Evolutionary conservation across 2,113 vertebrate species (phyloP).

Genomic region (Caretta caretta): DNA sequence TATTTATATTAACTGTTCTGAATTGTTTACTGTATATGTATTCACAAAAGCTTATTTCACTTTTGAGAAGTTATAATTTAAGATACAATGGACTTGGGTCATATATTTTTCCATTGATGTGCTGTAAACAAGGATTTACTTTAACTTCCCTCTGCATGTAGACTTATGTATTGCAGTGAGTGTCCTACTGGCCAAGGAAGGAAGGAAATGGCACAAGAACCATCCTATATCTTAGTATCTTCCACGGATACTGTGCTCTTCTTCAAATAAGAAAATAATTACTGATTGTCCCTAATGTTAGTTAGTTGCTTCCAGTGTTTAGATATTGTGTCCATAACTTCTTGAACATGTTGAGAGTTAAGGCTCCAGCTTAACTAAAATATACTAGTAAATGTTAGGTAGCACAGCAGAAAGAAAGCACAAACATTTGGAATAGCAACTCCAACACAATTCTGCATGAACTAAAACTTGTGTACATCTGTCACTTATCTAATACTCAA

Average conservation of each 20-base stretch:
- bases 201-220: not conserved
- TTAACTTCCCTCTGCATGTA: not conserved
- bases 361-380: not conserved
- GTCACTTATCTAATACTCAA: not conserved
- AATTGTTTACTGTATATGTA: not conserved
- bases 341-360: not conserved
- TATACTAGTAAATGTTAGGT: accelerated
- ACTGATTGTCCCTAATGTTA: not conserved
- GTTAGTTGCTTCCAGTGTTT: not conserved
- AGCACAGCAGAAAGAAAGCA: not conserved
- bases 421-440: not conserved
- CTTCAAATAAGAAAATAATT: not conserved
- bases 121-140: not conserved
- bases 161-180: not conserved
- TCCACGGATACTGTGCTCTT: not conserved
- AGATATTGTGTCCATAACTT: not conserved
- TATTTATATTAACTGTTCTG: not conserved
- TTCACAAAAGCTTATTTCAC: not conserved
- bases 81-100: not conserved
- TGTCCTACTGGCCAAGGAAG: not conserved
- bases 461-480: not conserved
- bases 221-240: not conserved
- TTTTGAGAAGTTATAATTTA: not conserved
- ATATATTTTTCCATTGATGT: not conserved
- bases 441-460: not conserved